A percentile compares a stretch with the other conserved stretches of the same genome.
Evolutionary conservation across 1,140 invertebrate genomes (phyloP).

Genomic region (Mizuhopecten yessoensis): DNA sequence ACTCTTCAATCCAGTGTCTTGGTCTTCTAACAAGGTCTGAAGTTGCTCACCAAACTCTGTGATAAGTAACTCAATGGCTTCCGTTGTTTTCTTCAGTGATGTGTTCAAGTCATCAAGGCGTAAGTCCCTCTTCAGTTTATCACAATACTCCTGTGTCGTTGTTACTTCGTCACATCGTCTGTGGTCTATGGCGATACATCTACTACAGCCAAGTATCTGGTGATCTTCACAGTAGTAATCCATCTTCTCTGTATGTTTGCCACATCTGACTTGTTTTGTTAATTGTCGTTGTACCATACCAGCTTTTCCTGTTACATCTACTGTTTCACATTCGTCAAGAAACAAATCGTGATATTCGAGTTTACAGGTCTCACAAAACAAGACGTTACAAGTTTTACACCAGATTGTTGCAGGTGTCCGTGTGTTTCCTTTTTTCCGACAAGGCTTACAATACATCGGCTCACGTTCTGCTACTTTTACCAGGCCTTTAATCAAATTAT

Average conservation of each 20-base stretch:
- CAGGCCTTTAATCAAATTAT: background rate
- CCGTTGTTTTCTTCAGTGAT: background rate
- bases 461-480: background rate
- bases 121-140: background rate
- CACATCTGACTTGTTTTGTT: background rate
- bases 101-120: background rate
- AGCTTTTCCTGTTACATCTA: background rate
- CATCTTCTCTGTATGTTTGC: background rate
- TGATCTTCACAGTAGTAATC: background rate
- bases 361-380: background rate
- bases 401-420: background rate
- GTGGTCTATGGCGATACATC: background rate
- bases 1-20: background rate
- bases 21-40: background rate
- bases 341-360: background rate
- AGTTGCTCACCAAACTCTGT: background rate
- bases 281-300: background rate
- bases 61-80: background rate
- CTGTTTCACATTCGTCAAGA: background rate
- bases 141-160: background rate
- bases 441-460: background rate
- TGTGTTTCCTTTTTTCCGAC: background rate
- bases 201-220: slow-evolving; percentile 7
- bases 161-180: background rate
- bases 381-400: background rate